Conservation (phyloP, 1,140 invertebrate species). For the Drosophila sechellia region DNA sequence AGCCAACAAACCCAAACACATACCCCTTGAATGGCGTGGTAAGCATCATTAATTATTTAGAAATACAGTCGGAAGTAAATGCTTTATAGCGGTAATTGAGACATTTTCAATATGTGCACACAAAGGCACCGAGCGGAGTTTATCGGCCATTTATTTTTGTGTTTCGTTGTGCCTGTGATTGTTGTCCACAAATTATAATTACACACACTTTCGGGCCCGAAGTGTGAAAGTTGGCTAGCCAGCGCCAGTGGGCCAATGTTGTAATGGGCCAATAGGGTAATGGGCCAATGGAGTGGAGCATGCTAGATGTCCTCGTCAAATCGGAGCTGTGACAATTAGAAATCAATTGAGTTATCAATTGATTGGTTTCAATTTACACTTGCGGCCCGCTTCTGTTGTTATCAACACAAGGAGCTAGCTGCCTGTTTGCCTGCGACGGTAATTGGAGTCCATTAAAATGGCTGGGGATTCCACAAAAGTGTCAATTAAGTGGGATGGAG, state of each 20-base stretch:
- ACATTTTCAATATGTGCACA: constrained; percentile 77
- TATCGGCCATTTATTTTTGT: constrained; percentile 50
- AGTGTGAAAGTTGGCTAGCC: constrained; percentile 27
- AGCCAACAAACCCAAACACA: constrained; percentile 22
- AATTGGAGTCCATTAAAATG: constrained; percentile 20
- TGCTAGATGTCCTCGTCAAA: constrained; percentile 1
- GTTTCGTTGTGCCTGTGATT: no score
- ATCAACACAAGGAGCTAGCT: background rate
- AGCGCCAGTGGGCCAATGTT: background rate
- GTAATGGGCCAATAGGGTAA: background rate
- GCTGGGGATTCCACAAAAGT: background rate
- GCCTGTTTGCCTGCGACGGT: constrained; percentile 3
- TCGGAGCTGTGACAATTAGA: constrained; percentile 38
- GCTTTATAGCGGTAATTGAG: constrained; percentile 79
- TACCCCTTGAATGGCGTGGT: constrained; percentile 30
- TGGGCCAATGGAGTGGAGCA: background rate
- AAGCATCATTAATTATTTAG: constrained; percentile 82
- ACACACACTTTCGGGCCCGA: constrained; percentile 27
- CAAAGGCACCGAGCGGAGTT: constrained; percentile 45
- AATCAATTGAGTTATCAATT: constrained; percentile 46
- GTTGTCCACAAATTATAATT: constrained; percentile 42
- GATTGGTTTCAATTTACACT: constrained; percentile 33
- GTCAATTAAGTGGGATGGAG: constrained; percentile 16
- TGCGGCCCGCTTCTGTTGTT: background rate
- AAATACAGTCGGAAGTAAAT: constrained; percentile 79